Conservation (phyloP, 2,888 invertebrate species). For the Monoplex corrugatus region DNA sequence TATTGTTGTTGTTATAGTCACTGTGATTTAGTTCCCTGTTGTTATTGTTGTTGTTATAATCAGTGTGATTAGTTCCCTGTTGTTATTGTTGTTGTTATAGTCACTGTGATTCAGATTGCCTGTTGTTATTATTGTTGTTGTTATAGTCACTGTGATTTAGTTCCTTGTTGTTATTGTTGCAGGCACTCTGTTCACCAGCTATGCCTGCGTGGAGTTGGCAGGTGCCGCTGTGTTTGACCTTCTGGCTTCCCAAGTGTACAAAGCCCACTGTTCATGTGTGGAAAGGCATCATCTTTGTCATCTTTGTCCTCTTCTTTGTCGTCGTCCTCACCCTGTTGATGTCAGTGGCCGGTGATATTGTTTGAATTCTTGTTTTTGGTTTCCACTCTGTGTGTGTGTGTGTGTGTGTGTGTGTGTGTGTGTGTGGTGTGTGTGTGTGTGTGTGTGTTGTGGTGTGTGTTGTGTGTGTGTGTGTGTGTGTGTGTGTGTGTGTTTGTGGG, state of each 20-base stretch:
- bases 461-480: background rate
- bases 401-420: background rate
- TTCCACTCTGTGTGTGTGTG: background rate
- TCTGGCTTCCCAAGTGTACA: slow-evolving; percentile 55
- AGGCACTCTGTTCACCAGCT: slow-evolving; percentile 63
- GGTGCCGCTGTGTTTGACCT: slow-evolving; percentile 55
- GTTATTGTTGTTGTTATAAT: too few species aligned
- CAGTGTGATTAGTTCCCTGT: too few species aligned
- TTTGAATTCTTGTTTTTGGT: background rate
- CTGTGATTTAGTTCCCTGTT: too few species aligned
- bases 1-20: too few species aligned
- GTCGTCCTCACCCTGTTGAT: slow-evolving; percentile 54
- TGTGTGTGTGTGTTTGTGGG: background rate
- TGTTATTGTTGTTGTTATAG: too few species aligned
- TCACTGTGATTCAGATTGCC: too few species aligned
- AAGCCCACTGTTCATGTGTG: slow-evolving; percentile 55
- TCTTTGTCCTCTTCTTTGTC: slow-evolving; percentile 56
- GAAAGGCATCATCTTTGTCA: slow-evolving; percentile 59
- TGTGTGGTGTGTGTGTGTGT: slow-evolving; percentile 1
- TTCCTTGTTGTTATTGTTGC: too few species aligned
- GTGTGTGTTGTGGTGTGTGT: background rate
- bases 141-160: too few species aligned
- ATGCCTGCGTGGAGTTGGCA: slow-evolving; percentile 60
- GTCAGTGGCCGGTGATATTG: slow-evolving; percentile 52
- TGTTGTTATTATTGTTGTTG: too few species aligned